Evolutionary conservation across 2,888 invertebrate species (phyloP), one percentile per base, ranked within the genome.

Genomic region (Blera fallax): DNA sequence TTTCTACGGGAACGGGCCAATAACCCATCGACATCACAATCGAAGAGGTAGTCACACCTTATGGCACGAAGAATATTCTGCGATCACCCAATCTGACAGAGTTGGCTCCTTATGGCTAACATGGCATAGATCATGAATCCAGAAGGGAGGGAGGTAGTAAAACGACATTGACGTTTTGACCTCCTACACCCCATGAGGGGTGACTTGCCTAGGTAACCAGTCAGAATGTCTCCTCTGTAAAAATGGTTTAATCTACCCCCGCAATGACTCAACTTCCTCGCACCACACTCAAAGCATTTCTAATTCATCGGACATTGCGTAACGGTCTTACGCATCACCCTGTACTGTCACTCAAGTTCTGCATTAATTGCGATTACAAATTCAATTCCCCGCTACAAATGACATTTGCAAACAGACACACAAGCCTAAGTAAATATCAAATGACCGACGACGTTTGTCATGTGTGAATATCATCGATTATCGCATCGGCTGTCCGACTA

Each of bases 391-490:
- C 14, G 45, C 64, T 50, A 58, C 56, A 43, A 77, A 34, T 72
- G 50, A 40, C 72, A 72, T 72, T 58, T 58, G 64, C 76, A n/a
- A 64, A 54, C 29, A 72, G 32, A 48, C 62, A 54, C 58, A 52
- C 37, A 24, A 7, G 16, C 50, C 45, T 56, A 76, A 27, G 48
- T 21, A 74, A 73, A 67, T 77, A 65, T 60, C 76, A 54, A 52
- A 34, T 76, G 65, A 45, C n/a, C n/a, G n/a, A 48, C 58, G 10
- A 48, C 34, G 32, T 67, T 54, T 58, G 76, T 81, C 76, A 77
- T 77, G 67, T 72, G 76, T 81, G 62, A 81, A 73, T 76, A 74
- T 70, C 60, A 60, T 72, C 76, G 77, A 80, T 81, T 81, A 77
- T 70, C 65, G 48, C 70, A 77, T 72, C 58, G 67, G 50, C 29